Percentiles rank a stretch among this genome's conserved stretches.
phyloP scores from a whole-genome alignment of 2,113 vertebrate genomes.

The Echinops telfairi region DNA sequence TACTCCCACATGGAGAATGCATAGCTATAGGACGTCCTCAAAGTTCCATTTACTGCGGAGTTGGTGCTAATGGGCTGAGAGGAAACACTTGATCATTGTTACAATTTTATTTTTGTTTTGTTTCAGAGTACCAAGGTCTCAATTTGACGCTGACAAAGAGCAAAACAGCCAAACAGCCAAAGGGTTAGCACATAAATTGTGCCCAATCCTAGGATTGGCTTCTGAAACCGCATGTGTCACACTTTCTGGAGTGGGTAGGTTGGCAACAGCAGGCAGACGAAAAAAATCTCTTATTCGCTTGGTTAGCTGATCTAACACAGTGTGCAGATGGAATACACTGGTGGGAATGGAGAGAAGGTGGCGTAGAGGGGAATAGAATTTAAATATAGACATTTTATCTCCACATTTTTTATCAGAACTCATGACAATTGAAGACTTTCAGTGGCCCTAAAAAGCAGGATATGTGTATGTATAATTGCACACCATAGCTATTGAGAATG shows the following conservation, averaged over 20 bases:
- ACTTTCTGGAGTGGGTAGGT: constrained; percentile 8
- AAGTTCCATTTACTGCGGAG: neutral
- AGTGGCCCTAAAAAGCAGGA: neutral
- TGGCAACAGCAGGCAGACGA: neutral
- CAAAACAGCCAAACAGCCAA: too few species aligned
- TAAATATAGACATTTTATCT: constrained; percentile 32
- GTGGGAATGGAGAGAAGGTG: neutral
- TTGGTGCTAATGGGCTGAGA: neutral
- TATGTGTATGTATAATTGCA: neutral
- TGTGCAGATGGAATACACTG: neutral
- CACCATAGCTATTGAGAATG: neutral
- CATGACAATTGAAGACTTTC: neutral
- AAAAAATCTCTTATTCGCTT: neutral
- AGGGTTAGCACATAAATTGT: neutral
- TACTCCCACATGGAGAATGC: neutral
- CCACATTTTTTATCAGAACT: constrained; percentile 30
- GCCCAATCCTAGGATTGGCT: neutral
- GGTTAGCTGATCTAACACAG: neutral
- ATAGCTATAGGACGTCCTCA: neutral
- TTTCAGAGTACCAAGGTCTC: constrained; percentile 13
- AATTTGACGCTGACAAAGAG: neutral
- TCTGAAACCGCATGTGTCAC: constrained; percentile 36
- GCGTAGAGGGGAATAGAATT: neutral
- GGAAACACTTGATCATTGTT: constrained; percentile 29
- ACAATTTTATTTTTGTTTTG: neutral